Base-by-base conservation (phyloP, 2,113 vertebrate species). In the Otus sunia region DNA sequence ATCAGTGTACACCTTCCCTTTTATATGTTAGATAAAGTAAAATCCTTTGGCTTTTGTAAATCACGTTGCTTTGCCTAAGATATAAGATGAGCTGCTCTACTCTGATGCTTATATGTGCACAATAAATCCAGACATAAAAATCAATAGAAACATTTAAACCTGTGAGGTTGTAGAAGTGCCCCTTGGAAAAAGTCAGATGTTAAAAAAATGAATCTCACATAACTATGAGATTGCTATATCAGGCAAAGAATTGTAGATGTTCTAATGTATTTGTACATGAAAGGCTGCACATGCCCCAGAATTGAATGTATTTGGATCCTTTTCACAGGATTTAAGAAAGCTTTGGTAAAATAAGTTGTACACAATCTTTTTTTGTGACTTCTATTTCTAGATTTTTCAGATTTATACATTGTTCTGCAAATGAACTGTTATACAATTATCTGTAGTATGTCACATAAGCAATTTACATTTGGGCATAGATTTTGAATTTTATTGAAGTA, bases 121-220 rank as follows among this genome's bases (percentile, higher is more conserved):
- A 93, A 92, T 96, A 98, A 97, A 97, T 96, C 86, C 93, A 96
- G 97, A 97, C 95, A 92, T 88, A 95, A 98, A 98, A 98, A 98
- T 98, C 98, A 98, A 98, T 97, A 97, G 75, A 94, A 97, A 96
- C 87, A 96, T 95, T 97, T 97, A 98, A 98, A 98, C 88, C 69
- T 92, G 67, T 83, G 89, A 96, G 92, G 58, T 52, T 94, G 71
- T 56, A 96, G 86, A 97, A 96, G 62, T 79, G 89, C 56, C 80
- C 73, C 97, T 90, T 96, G 92, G 81, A 93, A 97, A 98, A 96
- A 98, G 93, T 94, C 92, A 96, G 87, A 97, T 92, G 90, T 78
- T 96, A 73, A 96, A 97, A 95, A 90, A 92, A 32, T 50, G 15
- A 92, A 90, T 90, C 63, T 95, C 69, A 85, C 10, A 5, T 55